These are phyloP conservation scores for Colletes gigas DNA, from an alignment of 1,140 invertebrate genomes.

Conservation along the genomic window DNA sequence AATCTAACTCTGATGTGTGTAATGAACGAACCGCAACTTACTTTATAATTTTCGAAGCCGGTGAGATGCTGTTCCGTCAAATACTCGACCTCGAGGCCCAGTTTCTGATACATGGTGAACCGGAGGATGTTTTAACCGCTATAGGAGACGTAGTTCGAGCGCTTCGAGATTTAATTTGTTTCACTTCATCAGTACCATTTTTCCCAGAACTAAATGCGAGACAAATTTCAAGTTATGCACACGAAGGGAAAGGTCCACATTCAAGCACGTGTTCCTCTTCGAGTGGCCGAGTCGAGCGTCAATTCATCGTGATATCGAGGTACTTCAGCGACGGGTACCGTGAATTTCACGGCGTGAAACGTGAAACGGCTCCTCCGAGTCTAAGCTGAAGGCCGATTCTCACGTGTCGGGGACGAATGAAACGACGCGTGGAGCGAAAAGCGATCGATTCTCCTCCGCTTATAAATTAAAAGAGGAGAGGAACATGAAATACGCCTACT, in stretches of 20 bases:
- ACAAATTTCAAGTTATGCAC: background rate
- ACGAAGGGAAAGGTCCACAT: background rate
- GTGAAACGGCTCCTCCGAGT: background rate
- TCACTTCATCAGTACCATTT: background rate
- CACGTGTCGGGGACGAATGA: background rate
- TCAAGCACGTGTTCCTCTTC: conserved; percentile 5
- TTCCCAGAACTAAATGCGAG: background rate
- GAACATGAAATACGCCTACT: background rate
- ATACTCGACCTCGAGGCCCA: conserved; percentile 86
- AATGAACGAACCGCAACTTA: conserved; percentile 75
- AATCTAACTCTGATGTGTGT: too few relatives aligned
- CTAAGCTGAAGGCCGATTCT: conserved; percentile 14
- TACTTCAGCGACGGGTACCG: background rate
- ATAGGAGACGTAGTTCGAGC: too few relatives aligned
- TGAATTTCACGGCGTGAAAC: too few relatives aligned
- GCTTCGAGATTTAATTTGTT: background rate
- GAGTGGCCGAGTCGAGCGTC: background rate
- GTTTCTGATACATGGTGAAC: conserved; percentile 65
- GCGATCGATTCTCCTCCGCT: background rate
- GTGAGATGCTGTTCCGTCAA: conserved; percentile 89
- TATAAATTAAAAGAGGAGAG: background rate
- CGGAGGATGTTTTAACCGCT: too few relatives aligned
- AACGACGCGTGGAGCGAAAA: background rate
- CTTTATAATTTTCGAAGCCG: conserved; percentile 97
- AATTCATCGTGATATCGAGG: conserved; percentile 3